Evolutionary conservation across 2,113 vertebrate species (phyloP).

Genomic region (Odobenus rosmarus): DNA sequence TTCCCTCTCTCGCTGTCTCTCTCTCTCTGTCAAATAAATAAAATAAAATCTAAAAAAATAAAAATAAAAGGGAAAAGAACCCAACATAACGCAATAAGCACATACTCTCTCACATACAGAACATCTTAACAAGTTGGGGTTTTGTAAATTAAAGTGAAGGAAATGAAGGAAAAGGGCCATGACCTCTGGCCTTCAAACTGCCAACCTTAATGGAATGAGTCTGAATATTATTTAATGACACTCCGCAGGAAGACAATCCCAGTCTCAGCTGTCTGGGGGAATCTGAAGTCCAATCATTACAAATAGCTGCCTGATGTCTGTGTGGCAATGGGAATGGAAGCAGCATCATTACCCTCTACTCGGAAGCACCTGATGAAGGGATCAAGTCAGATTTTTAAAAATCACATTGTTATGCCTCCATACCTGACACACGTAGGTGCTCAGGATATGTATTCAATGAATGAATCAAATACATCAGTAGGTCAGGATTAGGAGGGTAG

Average conservation of each 20-base stretch:
- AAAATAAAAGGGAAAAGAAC: background rate
- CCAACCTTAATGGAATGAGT: background rate
- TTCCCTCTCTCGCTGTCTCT: too few species aligned
- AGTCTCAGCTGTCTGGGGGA: background rate
- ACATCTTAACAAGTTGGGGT: background rate
- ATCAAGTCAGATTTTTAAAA: background rate
- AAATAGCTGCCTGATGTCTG: background rate
- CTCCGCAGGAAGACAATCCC: background rate
- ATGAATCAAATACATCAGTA: background rate
- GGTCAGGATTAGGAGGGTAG: background rate
- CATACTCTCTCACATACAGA: background rate
- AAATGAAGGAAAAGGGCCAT: background rate
- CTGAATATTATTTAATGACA: constrained; percentile 23
- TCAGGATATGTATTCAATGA: background rate
- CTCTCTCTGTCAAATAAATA: too few species aligned
- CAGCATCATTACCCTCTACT: background rate
- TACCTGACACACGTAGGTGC: background rate
- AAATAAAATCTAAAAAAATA: background rate
- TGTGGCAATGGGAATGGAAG: background rate
- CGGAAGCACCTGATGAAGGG: background rate
- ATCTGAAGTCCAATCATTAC: background rate
- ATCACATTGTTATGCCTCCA: background rate
- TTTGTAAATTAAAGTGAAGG: background rate
- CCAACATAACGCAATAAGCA: background rate
- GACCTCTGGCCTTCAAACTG: background rate